phyloP scores from a whole-genome alignment of 2,888 invertebrate species.

The Drosophila basisetae region DNA sequence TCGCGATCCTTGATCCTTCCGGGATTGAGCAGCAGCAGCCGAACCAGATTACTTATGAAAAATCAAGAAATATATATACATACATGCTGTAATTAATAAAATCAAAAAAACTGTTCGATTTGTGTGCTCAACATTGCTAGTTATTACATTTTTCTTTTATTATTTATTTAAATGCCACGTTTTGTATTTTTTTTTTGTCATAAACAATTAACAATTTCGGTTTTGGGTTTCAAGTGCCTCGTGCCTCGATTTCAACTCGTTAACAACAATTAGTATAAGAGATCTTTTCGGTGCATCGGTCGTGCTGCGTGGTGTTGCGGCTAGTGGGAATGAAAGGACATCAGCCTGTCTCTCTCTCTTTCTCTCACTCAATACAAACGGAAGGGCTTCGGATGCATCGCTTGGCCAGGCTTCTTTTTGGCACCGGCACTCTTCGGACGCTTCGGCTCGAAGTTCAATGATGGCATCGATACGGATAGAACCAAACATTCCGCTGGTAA shows the following conservation, averaged over 20 bases:
- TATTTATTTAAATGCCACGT: constrained; percentile 80
- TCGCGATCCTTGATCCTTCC: constrained; percentile 30
- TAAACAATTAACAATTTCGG: constrained; percentile 68
- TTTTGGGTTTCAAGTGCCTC: constrained; percentile 52
- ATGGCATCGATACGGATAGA: constrained; percentile 85
- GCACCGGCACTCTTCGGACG: constrained; percentile 84
- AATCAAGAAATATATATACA: constrained; percentile 64
- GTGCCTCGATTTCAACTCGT: constrained; percentile 68
- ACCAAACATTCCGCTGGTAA: constrained; percentile 85
- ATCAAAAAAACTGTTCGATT: constrained; percentile 57
- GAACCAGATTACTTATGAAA: constrained; percentile 72
- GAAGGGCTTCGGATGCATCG: constrained; percentile 84
- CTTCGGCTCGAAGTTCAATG: constrained; percentile 82
- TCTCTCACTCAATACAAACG: constrained; percentile 80
- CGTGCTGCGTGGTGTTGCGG: constrained; percentile 32
- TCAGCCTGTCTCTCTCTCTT: background rate
- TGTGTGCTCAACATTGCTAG: constrained; percentile 66
- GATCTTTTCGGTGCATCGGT: constrained; percentile 55
- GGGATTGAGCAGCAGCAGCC: constrained; percentile 29
- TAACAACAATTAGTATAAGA: constrained; percentile 43
- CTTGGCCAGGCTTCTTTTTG: constrained; percentile 83
- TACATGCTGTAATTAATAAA: constrained; percentile 67
- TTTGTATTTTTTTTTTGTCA: constrained; percentile 48
- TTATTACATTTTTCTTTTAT: constrained; percentile 59
- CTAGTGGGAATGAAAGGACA: constrained; percentile 11